phyloP scores from a whole-genome alignment of 1,140 invertebrate genomes.

The Macrobrachium nipponense region DNA sequence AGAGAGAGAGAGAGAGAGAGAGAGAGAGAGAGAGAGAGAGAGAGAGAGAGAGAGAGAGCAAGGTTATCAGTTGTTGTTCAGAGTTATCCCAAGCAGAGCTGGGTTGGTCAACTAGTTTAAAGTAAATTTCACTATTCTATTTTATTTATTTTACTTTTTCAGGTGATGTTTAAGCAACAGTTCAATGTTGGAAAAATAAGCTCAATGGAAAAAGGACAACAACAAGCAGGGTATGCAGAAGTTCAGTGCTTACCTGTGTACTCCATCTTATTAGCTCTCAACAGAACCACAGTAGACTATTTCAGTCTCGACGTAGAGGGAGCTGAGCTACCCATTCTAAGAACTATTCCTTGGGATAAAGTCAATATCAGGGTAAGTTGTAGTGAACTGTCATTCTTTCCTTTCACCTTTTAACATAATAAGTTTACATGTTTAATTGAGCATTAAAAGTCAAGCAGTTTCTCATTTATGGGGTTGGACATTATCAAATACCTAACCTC shows the following conservation, averaged over 20 bases:
- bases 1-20: too few relatives aligned
- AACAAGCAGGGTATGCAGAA: conserved; percentile 34
- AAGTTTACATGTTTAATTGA: too few relatives aligned
- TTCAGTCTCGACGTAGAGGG: conserved; percentile 69
- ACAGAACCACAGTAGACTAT: conserved; percentile 67
- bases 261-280: conserved; percentile 67
- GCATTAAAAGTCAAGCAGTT: too few relatives aligned
- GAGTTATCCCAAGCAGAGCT: too few relatives aligned
- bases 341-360: conserved; percentile 67
- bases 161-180: conserved; percentile 61
- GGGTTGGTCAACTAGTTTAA: too few relatives aligned
- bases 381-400: neutral
- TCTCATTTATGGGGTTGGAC: too few relatives aligned
- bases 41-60: too few relatives aligned
- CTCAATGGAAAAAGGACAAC: conserved; percentile 8
- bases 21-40: too few relatives aligned
- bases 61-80: too few relatives aligned
- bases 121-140: neutral
- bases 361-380: conserved; percentile 65
- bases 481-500: too few relatives aligned
- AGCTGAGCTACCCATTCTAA: conserved; percentile 66
- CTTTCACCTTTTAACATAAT: too few relatives aligned
- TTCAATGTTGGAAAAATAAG: conserved; percentile 63
- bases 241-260: conserved; percentile 68
- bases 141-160: neutral